phyloP scores from a whole-genome alignment of 92 coral and sea anemone species.

The Siderastrea siderea region DNA sequence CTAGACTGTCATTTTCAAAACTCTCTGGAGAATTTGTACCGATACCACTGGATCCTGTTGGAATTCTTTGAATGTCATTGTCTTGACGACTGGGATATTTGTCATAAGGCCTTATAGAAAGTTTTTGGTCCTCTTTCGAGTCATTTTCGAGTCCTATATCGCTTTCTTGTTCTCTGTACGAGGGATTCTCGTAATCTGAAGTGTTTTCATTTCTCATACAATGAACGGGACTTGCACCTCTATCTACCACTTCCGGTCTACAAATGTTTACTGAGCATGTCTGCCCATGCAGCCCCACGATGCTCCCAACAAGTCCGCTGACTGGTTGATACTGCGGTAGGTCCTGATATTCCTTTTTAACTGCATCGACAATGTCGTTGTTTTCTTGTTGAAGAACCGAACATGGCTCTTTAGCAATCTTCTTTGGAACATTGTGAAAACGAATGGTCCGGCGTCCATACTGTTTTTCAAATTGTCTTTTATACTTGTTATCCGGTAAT shows the following conservation, averaged over 20 bases:
- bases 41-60: conserved; percentile 60
- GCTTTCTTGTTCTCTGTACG: not conserved
- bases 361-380: conserved; percentile 95
- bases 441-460: conserved; percentile 55
- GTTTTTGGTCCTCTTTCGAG: not conserved
- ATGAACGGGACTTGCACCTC: conserved; percentile 77
- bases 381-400: conserved; percentile 96
- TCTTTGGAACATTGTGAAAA: conserved; percentile 75
- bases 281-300: conserved; percentile 46
- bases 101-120: not conserved
- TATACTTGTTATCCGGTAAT: not conserved
- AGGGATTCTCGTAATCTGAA: not conserved
- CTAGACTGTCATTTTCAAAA: conserved; percentile 57
- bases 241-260: conserved; percentile 69
- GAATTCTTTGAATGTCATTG: not conserved
- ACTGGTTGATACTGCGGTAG: conserved; percentile 88
- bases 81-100: not conserved
- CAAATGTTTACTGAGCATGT: conserved; percentile 56
- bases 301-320: conserved; percentile 61
- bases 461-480: conserved; percentile 42
- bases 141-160: not conserved
- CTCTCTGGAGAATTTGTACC: conserved; percentile 56
- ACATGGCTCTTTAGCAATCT: conserved; percentile 68
- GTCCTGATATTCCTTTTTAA: conserved; percentile 82
- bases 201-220: not conserved